Conservation (phyloP, 2,888 invertebrate species). For the Opisthograptis luteolata region DNA sequence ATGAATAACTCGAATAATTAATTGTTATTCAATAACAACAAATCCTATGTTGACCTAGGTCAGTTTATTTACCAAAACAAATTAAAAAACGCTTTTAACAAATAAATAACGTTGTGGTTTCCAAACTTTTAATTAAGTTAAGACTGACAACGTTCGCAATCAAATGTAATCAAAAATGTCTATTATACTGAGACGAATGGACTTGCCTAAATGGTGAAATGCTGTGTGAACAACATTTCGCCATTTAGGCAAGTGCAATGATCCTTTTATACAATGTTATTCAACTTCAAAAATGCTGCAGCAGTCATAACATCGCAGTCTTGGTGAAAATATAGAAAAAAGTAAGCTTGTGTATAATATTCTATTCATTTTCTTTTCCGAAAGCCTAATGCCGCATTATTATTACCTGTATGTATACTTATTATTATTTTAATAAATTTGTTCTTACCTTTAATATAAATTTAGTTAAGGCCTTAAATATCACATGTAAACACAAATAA, state of each 20-base stretch:
- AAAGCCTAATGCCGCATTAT: no score
- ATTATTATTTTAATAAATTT: no score
- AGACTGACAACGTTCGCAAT: background rate
- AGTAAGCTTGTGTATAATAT: no score
- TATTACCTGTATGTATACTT: no score
- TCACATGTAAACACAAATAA: no score
- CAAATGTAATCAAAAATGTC: background rate
- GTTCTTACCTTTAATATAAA: no score
- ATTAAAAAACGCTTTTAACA: background rate
- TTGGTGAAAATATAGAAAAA: no score
- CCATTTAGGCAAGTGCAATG: constrained; percentile 2
- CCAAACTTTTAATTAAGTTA: background rate
- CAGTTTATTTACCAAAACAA: background rate
- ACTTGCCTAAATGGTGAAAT: no score
- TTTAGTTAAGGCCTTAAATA: no score
- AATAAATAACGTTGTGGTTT: background rate
- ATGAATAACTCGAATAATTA: no score
- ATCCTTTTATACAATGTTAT: constrained; percentile 1
- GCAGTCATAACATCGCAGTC: no score
- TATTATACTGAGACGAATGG: constrained; percentile 8
- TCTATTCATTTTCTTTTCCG: no score
- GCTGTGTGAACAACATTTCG: background rate
- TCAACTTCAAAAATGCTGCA: background rate
- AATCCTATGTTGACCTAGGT: background rate
- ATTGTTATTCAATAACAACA: background rate